Percentiles rank a stretch among this genome's conserved stretches.
phyloP scores from a whole-genome alignment of 2,797 vertebrate genomes.

The Poecilia wingei region DNA sequence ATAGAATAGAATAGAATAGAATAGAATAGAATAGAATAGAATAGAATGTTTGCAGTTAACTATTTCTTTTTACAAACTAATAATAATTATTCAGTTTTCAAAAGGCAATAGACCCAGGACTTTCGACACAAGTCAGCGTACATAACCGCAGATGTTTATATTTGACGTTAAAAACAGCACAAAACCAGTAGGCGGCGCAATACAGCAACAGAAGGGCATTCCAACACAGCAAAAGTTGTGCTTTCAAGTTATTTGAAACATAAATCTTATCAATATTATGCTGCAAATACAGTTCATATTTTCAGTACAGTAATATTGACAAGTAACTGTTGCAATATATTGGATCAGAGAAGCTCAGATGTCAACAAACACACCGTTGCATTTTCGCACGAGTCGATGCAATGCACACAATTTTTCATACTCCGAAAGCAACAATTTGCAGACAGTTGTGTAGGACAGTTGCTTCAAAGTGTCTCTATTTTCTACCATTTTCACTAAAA shows the following conservation, averaged over 20 bases:
- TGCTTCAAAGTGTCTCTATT: neutral
- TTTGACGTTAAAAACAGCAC: neutral
- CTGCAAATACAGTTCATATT: neutral
- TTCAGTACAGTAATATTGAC: neutral
- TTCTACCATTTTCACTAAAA: neutral
- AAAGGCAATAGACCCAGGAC: neutral
- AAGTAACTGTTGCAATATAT: neutral
- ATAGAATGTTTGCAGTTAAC: neutral
- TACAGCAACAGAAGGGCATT: neutral
- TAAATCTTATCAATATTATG: neutral
- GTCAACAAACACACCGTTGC: neutral
- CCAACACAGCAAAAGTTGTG: neutral
- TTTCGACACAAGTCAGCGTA: neutral
- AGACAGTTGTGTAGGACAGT: neutral
- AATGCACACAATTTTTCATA: neutral
- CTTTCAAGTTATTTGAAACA: neutral
- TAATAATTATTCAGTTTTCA: neutral
- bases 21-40: neutral
- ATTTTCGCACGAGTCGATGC: neutral
- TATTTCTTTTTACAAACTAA: neutral
- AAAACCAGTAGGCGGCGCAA: neutral
- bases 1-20: neutral
- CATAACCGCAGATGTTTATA: neutral
- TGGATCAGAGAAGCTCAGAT: neutral
- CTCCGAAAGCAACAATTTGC: neutral